Percentiles rank a stretch among this genome's conserved stretches.
These are phyloP conservation scores for Andrena camellia DNA, from an alignment of 2,888 invertebrate genomes.

Conservation along the genomic window DNA sequence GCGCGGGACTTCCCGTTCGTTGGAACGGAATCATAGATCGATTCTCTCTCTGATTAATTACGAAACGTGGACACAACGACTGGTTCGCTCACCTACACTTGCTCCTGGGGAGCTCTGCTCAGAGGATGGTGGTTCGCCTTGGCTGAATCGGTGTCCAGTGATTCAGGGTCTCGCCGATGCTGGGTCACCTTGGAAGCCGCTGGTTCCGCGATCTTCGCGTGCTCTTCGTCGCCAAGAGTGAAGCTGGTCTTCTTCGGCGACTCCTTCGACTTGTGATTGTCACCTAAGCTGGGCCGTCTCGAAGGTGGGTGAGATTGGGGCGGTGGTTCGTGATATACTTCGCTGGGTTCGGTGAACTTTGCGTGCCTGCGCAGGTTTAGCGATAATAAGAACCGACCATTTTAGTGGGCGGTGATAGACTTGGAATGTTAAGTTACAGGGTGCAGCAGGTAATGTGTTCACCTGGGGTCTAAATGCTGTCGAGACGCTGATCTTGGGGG, in stretches of 20 bases:
- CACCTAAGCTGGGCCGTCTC: conserved; percentile 71
- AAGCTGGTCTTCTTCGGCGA: conserved; percentile 73
- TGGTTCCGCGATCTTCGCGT: conserved; percentile 27
- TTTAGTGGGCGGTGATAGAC: neutral
- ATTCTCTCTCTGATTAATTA: neutral
- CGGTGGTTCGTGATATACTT: conserved; percentile 64
- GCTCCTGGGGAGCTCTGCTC: conserved; percentile 67
- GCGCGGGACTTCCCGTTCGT: too few relatives aligned
- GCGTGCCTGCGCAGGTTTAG: conserved; percentile 66
- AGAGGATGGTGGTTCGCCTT: conserved; percentile 73
- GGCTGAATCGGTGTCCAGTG: conserved; percentile 57
- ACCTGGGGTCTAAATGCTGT: conserved; percentile 78
- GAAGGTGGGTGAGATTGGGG: conserved; percentile 52
- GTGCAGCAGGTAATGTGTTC: neutral
- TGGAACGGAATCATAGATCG: too few relatives aligned
- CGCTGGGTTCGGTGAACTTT: conserved; percentile 71
- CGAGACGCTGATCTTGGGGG: conserved; percentile 71
- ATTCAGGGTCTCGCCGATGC: neutral
- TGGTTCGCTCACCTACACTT: conserved; percentile 74
- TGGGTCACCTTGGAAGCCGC: conserved; percentile 20
- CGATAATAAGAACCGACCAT: neutral
- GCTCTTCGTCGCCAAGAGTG: conserved; percentile 65
- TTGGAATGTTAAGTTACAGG: neutral
- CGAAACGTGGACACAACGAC: neutral
- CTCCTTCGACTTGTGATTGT: conserved; percentile 66